Percentiles rank a stretch among this genome's conserved stretches.
Conservation (phyloP, 2,797 vertebrate species). For the Salmo trutta region DNA sequence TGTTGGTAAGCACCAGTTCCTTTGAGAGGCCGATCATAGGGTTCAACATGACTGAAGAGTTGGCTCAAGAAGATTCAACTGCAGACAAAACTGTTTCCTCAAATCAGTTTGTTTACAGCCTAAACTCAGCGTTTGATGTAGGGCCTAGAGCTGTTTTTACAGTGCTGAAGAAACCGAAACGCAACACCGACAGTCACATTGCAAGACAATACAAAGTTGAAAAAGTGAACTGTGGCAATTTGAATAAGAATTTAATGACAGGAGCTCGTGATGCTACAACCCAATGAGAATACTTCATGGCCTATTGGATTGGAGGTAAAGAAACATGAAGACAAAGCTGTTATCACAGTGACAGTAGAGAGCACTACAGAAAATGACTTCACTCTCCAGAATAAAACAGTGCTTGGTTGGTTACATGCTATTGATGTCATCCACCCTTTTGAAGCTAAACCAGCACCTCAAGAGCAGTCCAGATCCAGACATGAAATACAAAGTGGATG, state of each 20-base stretch:
- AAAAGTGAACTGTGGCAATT: background rate
- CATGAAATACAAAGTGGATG: too few species aligned
- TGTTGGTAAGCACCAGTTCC: background rate
- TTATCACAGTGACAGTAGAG: slow-evolving; percentile 17
- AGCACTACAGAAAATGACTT: slow-evolving; percentile 23
- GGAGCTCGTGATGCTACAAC: slow-evolving; percentile 2
- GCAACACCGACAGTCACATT: background rate
- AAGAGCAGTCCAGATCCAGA: background rate
- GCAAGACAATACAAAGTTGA: slow-evolving; percentile 8
- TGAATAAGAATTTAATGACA: background rate
- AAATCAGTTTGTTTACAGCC: background rate
- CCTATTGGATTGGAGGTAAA: background rate
- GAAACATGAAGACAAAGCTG: background rate
- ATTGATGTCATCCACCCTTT: slow-evolving; percentile 13
- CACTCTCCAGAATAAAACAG: background rate
- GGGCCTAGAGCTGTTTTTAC: background rate
- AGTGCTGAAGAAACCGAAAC: background rate
- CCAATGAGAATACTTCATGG: background rate
- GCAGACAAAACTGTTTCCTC: background rate
- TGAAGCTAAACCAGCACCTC: background rate
- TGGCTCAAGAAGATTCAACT: background rate
- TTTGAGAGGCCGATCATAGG: slow-evolving; percentile 20
- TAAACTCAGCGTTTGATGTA: slow-evolving; percentile 5
- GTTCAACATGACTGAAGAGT: slow-evolving; percentile 22
- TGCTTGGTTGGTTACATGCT: slow-evolving; percentile 14